phyloP scores from a whole-genome alignment of 2,888 invertebrate species.

The Hylaea fasciaria region DNA sequence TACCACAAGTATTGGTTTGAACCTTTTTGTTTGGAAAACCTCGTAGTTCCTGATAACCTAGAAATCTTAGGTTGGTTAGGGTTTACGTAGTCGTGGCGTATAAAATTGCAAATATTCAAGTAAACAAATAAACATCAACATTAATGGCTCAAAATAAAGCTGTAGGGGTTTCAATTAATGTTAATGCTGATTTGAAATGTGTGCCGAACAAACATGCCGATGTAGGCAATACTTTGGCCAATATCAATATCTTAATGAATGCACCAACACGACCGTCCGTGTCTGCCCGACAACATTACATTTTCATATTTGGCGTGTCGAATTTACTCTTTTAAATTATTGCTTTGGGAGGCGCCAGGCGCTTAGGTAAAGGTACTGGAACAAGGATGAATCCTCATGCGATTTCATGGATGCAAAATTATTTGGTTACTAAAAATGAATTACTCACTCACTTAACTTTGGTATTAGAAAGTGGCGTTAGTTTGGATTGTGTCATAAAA shows the following conservation, averaged over 20 bases:
- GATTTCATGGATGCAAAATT: too few species aligned
- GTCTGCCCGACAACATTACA: slow-evolving; percentile 56
- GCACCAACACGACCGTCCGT: slow-evolving; percentile 67
- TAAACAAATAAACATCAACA: slow-evolving; percentile 17
- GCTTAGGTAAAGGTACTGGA: slow-evolving; percentile 1
- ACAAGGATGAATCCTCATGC: too few species aligned
- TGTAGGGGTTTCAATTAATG: slow-evolving; percentile 25
- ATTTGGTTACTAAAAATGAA: too few species aligned
- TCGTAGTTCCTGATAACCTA: too few species aligned
- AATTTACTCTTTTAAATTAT: slow-evolving; percentile 40
- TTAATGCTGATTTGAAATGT: slow-evolving; percentile 33
- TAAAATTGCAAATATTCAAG: not conserved
- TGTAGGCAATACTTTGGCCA: slow-evolving; percentile 32
- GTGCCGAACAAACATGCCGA: slow-evolving; percentile 31
- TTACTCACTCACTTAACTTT: too few species aligned
- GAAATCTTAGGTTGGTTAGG: too few species aligned
- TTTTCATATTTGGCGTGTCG: slow-evolving; percentile 59
- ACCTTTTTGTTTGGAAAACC: too few species aligned
- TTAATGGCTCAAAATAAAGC: slow-evolving; percentile 9
- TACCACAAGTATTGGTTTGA: too few species aligned
- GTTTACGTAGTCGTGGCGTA: too few species aligned
- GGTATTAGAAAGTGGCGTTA: too few species aligned
- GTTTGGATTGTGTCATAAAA: too few species aligned
- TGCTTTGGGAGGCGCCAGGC: slow-evolving; percentile 10
- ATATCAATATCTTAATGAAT: slow-evolving; percentile 65